Evolutionary conservation across 1,140 invertebrate genomes (phyloP), one percentile per base, ranked within the genome.

Genomic region (Medauroidea extradentata): DNA sequence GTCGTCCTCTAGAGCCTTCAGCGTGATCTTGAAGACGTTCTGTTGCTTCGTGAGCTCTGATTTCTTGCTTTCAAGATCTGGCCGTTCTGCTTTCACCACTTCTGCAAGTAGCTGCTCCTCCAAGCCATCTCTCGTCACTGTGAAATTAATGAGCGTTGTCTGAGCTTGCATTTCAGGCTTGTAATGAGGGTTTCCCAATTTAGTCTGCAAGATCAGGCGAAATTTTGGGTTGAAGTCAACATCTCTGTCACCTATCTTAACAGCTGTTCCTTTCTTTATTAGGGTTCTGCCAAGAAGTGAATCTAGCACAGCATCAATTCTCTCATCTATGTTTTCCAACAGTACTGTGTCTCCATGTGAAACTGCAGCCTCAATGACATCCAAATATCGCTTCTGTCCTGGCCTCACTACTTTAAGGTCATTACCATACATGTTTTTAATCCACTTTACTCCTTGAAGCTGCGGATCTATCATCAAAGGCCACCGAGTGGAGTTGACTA

Each of bases 111-210:
- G 72, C 74, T 98, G 94, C 71, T 97, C 94, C 74, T 98, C 94
- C 4, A 98, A 77, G 44, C 91, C 93, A 74, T 94, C 91, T 65
- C 85, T 83, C 0, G 94, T 98, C 0, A 98, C 94, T 25, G 94
- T 96, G 69, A 96, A 97, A 73, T 96, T 96, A 52, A 97, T 96
- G 3, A 97, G 77, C 2, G 94, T 96, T 16, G 91, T 92, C 75
- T 97, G 94, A 0, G 94, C 94, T 75, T 98, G 94, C 84, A 97
- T 92, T 77, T 98, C 94, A 0, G 94, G 94, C 70, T 95, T 94
- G 69, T 96, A 98, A 75, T 96, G 94, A 4, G 94, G 94, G 78
- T 96, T 97, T 1, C 90, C 93, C 42, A 97, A 71, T 78, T 97
- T 97, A 1, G 94, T 97, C 70, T 97, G 94, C 0, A 97, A 71